These are phyloP conservation scores for Palythoa caribaeorum DNA, from an alignment of 92 coral and sea anemone species.

Conservation along the genomic window DNA sequence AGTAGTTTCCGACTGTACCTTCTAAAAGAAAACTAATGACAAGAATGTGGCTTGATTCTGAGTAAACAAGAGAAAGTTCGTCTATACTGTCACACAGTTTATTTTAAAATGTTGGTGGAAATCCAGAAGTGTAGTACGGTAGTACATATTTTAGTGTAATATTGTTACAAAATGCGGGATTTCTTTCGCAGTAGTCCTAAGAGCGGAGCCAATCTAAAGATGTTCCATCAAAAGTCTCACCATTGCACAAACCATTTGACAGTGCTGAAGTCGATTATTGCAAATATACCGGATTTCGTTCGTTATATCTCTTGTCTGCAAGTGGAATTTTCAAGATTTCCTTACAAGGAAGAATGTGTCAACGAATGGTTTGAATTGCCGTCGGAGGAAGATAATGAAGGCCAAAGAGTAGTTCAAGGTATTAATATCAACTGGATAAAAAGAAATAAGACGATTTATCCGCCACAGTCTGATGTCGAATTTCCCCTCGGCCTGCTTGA, in stretches of 20 bases:
- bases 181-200: neutral
- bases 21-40: neutral
- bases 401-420: neutral
- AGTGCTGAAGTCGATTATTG: neutral
- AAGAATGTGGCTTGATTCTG: neutral
- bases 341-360: slow-evolving; percentile 32
- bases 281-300: neutral
- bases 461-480: neutral
- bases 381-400: slow-evolving; percentile 1
- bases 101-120: neutral
- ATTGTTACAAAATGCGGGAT: neutral
- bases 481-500: slow-evolving; percentile 4
- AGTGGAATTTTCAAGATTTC: slow-evolving; percentile 27
- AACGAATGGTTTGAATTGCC: slow-evolving; percentile 40
- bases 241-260: neutral
- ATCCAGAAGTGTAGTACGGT: neutral
- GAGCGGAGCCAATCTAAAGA: neutral
- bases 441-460: neutral
- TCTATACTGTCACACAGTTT: neutral
- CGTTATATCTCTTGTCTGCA: neutral
- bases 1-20: neutral
- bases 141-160: too few relatives aligned
- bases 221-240: neutral
- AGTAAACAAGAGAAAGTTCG: too few relatives aligned
- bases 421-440: slow-evolving; percentile 24